A percentile compares a stretch with the other conserved stretches of the same genome.
Evolutionary conservation across 2,797 vertebrate genomes (phyloP).

Genomic region (Spinus olivaceus): DNA sequence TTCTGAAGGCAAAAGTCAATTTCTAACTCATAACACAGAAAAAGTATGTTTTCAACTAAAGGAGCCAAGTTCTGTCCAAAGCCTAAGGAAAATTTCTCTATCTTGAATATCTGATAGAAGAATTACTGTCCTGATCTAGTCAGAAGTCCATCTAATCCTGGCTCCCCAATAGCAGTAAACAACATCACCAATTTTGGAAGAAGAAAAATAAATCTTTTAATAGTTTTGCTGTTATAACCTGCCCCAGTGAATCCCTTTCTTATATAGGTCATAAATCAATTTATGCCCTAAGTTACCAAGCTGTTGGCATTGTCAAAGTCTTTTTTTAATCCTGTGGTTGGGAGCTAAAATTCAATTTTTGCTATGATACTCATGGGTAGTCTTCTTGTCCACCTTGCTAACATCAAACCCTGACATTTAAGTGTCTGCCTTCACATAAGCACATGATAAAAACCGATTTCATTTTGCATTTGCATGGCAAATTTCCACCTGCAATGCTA

Average conservation of each 20-base stretch:
- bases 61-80: neutral
- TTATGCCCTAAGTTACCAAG: neutral
- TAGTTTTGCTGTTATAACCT: neutral
- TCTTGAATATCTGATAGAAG: neutral
- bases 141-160: neutral
- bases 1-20: neutral
- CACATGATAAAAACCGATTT: neutral
- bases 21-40: neutral
- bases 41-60: neutral
- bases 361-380: neutral
- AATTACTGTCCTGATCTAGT: neutral
- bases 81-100: neutral
- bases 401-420: neutral
- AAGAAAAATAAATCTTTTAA: slow-evolving; percentile 8
- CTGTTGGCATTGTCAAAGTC: neutral
- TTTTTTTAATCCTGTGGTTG: neutral
- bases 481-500: neutral
- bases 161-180: neutral
- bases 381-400: neutral
- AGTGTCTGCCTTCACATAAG: neutral
- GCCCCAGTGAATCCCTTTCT: neutral
- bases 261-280: neutral
- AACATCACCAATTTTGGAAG: neutral
- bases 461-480: neutral
- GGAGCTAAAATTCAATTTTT: neutral